Conservation (phyloP, 2,888 invertebrate species). For the Leucophenga montana region DNA sequence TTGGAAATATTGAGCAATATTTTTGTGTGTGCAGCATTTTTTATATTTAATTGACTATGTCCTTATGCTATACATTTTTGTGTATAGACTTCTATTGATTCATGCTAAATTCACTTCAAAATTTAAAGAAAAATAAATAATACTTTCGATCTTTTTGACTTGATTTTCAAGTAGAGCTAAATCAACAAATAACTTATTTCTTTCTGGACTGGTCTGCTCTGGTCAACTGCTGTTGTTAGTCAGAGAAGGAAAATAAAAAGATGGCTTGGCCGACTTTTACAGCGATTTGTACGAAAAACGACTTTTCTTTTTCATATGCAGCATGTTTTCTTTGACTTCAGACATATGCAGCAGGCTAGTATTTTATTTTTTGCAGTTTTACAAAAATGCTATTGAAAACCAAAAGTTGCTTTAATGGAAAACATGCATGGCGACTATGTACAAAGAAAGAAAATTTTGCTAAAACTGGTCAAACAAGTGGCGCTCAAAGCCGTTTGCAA, state of each 20-base stretch:
- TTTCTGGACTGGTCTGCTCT: neutral
- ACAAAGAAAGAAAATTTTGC: conserved; percentile 1
- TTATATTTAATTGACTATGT: neutral
- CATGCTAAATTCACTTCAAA: too few relatives aligned
- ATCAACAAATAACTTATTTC: neutral
- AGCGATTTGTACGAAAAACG: neutral
- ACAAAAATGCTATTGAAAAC: conserved; percentile 18
- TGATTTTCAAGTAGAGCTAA: neutral
- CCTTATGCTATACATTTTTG: too few relatives aligned
- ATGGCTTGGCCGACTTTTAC: too few relatives aligned
- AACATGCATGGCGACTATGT: conserved; percentile 1
- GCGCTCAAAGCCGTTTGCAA: conserved; percentile 9
- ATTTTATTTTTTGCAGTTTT: neutral
- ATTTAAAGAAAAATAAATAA: too few relatives aligned
- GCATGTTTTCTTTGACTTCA: conserved; percentile 5
- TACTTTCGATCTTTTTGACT: neutral
- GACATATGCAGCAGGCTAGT: neutral
- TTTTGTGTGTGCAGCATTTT: neutral
- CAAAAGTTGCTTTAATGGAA: conserved; percentile 24
- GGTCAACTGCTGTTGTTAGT: too few relatives aligned
- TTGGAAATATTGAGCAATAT: too few relatives aligned
- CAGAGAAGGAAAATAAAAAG: too few relatives aligned
- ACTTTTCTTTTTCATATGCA: conserved; percentile 15
- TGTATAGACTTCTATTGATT: neutral
- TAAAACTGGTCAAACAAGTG: conserved; percentile 27